Percentiles rank a stretch among this genome's conserved stretches.
phyloP scores from a whole-genome alignment of 2,888 invertebrate species.

The Agrotis clavis region DNA sequence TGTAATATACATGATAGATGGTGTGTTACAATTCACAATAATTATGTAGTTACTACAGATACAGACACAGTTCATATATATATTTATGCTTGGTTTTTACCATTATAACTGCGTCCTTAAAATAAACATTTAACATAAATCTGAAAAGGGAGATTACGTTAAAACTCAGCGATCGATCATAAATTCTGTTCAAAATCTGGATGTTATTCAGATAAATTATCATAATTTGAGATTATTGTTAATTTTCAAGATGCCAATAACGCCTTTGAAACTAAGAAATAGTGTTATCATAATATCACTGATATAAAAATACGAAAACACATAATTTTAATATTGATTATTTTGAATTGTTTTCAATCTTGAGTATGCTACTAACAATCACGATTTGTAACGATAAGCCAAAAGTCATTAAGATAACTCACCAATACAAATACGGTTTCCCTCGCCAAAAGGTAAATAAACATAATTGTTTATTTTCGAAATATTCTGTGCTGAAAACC shows the following conservation, averaged over 20 bases:
- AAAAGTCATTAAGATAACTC: conserved; percentile 59
- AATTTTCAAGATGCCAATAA: not conserved
- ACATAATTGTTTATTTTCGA: conserved; percentile 74
- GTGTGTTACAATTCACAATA: no score
- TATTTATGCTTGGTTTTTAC: no score
- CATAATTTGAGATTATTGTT: not conserved
- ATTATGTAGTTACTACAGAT: no score
- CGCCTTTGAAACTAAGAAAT: not conserved
- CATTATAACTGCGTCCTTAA: no score
- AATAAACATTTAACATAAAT: no score
- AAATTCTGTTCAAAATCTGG: not conserved
- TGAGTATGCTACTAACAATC: not conserved
- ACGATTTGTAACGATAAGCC: not conserved
- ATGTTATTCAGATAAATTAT: not conserved
- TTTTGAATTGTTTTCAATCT: conserved; percentile 8
- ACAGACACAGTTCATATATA: no score
- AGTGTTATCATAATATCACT: not conserved
- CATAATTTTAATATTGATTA: not conserved
- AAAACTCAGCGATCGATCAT: not conserved
- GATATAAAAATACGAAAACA: not conserved
- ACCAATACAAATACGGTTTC: conserved; percentile 89
- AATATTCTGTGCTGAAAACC: conserved; percentile 79
- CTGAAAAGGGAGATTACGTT: not conserved
- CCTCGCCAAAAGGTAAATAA: conserved; percentile 88
- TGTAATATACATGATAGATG: no score